Evolutionary conservation across 2,113 vertebrate species (phyloP).

Genomic region (Phyllostomus discolor): DNA sequence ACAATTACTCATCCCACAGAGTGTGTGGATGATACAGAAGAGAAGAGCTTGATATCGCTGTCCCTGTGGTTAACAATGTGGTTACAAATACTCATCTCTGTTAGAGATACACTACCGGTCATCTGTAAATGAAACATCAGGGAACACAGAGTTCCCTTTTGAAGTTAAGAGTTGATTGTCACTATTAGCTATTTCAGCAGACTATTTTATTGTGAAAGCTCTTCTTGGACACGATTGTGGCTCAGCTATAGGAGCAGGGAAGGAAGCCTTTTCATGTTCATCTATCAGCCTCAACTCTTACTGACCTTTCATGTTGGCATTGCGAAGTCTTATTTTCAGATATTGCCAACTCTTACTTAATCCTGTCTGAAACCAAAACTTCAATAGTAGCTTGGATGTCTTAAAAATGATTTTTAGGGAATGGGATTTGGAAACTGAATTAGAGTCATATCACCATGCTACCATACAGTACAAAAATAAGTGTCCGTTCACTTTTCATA

Average conservation of each 20-base stretch:
- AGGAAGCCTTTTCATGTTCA: neutral
- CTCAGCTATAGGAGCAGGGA: neutral
- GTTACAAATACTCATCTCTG: neutral
- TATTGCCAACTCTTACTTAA: neutral
- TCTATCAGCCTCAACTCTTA: neutral
- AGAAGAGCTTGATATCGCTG: neutral
- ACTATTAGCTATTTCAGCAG: conserved; percentile 21
- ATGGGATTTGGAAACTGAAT: neutral
- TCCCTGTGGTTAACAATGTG: neutral
- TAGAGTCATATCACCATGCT: neutral
- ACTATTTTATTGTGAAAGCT: conserved; percentile 30
- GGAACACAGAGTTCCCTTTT: neutral
- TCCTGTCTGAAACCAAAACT: neutral
- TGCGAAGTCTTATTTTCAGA: neutral
- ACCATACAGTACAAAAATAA: neutral
- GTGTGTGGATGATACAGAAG: neutral
- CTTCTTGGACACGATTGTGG: neutral
- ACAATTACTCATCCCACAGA: neutral
- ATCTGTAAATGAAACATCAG: neutral
- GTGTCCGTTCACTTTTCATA: neutral
- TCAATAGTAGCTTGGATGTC: neutral
- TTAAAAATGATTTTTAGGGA: neutral
- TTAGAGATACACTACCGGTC: neutral
- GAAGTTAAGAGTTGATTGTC: conserved; percentile 16
- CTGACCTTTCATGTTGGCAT: neutral